Percentiles rank a stretch among this genome's conserved stretches.
phyloP scores from a whole-genome alignment of 2,888 invertebrate genomes.

The Phyto melanocephala region DNA sequence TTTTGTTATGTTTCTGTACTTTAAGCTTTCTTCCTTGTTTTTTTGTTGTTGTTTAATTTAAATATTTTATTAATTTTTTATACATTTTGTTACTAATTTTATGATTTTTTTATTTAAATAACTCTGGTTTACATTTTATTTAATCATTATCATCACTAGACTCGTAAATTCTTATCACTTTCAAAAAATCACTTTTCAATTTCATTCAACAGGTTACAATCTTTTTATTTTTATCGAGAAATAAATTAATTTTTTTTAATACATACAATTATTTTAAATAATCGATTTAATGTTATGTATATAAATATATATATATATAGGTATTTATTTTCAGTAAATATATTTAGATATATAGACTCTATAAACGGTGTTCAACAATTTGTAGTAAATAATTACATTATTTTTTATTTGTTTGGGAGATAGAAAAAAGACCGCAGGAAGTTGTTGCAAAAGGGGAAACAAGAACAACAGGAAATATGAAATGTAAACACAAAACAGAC shows the following conservation, averaged over 20 bases:
- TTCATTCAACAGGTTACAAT: slow-evolving; percentile 59
- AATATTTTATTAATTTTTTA: slow-evolving; percentile 26
- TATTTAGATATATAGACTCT: too few relatives aligned
- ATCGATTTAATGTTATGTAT: slow-evolving; percentile 30
- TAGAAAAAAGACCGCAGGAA: not conserved
- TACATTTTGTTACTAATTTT: slow-evolving; percentile 48
- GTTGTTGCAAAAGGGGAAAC: not conserved
- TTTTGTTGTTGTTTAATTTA: slow-evolving; percentile 18
- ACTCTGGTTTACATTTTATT: slow-evolving; percentile 25
- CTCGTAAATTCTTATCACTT: slow-evolving; percentile 60
- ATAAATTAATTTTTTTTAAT: slow-evolving; percentile 31
- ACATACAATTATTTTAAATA: slow-evolving; percentile 23
- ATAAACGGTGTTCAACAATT: slow-evolving; percentile 57
- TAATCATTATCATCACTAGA: slow-evolving; percentile 27
- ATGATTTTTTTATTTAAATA: slow-evolving; percentile 36
- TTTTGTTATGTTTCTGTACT: slow-evolving; percentile 6
- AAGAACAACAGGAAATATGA: not conserved
- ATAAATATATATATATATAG: slow-evolving; percentile 34
- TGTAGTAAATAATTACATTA: slow-evolving; percentile 17
- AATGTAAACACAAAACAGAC: not conserved
- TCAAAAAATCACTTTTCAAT: slow-evolving; percentile 63
- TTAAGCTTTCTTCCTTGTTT: slow-evolving; percentile 38
- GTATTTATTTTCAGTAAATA: too few relatives aligned
- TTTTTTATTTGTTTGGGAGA: slow-evolving; percentile 2
- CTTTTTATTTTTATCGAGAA: slow-evolving; percentile 14